Conservation (phyloP, 2,113 vertebrate genomes). For the Megaceryle torquata region DNA sequence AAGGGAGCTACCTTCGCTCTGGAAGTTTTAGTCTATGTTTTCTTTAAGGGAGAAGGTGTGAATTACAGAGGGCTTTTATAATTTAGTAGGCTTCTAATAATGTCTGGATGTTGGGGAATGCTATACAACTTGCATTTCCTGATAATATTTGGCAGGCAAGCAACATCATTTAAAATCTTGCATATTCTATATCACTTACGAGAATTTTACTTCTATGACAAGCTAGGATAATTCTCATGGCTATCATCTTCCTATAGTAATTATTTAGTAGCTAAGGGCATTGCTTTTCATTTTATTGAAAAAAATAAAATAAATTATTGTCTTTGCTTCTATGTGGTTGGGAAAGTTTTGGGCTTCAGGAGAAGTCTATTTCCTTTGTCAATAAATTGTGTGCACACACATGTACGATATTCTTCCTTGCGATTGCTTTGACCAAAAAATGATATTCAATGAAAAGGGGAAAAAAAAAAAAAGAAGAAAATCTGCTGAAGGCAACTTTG, state of each 20-base stretch:
- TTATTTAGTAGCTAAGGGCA: background rate
- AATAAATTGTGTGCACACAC: background rate
- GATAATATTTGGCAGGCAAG: background rate
- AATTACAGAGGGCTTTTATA: background rate
- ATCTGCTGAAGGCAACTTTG: background rate
- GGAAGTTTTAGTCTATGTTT: accelerated
- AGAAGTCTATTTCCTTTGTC: background rate
- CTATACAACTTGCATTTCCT: background rate
- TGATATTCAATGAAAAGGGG: background rate
- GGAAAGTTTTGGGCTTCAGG: background rate
- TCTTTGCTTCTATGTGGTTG: background rate
- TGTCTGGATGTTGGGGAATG: background rate
- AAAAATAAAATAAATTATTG: background rate
- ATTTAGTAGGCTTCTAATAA: background rate
- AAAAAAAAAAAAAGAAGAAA: background rate
- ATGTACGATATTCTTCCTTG: background rate
- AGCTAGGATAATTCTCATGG: background rate
- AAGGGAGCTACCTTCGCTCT: background rate
- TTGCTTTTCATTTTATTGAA: background rate
- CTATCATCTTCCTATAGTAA: background rate
- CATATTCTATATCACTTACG: background rate
- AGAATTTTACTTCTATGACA: background rate
- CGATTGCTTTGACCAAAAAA: background rate
- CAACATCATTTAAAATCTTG: background rate
- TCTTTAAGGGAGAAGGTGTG: background rate